A percentile compares a stretch with the other conserved stretches of the same genome.
Conservation (phyloP, 2,113 vertebrate genomes). For the Oostethus manadensis region DNA sequence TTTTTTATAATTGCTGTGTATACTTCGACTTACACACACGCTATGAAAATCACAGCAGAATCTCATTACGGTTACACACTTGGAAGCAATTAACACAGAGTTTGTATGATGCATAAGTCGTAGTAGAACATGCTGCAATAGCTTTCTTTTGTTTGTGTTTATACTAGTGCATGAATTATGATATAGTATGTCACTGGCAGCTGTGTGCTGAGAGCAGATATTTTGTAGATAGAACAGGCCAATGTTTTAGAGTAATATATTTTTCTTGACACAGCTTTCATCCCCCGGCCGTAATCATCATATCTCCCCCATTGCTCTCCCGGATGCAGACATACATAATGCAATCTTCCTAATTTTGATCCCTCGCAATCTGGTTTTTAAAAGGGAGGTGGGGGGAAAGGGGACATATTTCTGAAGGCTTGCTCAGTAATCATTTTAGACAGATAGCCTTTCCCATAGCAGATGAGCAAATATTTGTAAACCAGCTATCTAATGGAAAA, state of each 20-base stretch:
- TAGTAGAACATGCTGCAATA: constrained; percentile 27
- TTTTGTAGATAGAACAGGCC: constrained; percentile 67
- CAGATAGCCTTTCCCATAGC: constrained; percentile 97
- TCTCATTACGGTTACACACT: constrained; percentile 34
- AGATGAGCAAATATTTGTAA: constrained; percentile 99
- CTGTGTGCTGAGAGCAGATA: constrained; percentile 64
- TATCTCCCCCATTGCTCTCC: constrained; percentile 77
- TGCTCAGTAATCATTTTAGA: constrained; percentile 98
- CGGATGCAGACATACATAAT: constrained; percentile 81
- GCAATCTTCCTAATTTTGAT: constrained; percentile 81
- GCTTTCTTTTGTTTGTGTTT: constrained; percentile 33
- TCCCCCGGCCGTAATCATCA: constrained; percentile 76
- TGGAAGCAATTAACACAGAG: constrained; percentile 48
- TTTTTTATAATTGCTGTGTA: constrained; percentile 47
- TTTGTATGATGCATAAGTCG: constrained; percentile 37
- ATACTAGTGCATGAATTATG: constrained; percentile 56
- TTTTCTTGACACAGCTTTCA: constrained; percentile 78
- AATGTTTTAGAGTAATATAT: constrained; percentile 74
- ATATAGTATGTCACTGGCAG: constrained; percentile 43
- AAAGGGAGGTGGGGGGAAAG: constrained; percentile 72
- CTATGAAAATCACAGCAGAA: constrained; percentile 32
- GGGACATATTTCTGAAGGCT: constrained; percentile 80
- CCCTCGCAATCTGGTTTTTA: constrained; percentile 82
- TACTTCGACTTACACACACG: constrained; percentile 28
- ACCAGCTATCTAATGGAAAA: constrained; percentile 99